phyloP scores from a whole-genome alignment of 2,888 invertebrate species.

The Drosophila testacea region DNA sequence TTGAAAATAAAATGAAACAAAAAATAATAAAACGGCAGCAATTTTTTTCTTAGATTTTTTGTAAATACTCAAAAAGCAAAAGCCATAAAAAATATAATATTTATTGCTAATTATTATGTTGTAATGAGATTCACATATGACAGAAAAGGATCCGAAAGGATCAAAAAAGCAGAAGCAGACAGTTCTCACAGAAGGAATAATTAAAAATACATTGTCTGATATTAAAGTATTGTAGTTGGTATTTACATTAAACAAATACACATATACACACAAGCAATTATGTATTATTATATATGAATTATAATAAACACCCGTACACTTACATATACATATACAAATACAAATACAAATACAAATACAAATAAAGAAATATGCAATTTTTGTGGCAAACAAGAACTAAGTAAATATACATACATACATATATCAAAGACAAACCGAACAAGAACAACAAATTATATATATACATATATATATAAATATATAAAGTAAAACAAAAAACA shows the following conservation, averaged over 20 bases:
- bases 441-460: slow-evolving; percentile 38
- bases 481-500: slow-evolving; percentile 1
- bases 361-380: slow-evolving; percentile 27
- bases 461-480: slow-evolving; percentile 14
- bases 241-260: slow-evolving; percentile 48
- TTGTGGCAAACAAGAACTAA: slow-evolving; percentile 45
- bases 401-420: slow-evolving; percentile 37
- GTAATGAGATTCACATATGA: slow-evolving; percentile 31
- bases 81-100: slow-evolving; percentile 43
- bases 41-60: slow-evolving; percentile 76
- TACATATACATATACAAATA: slow-evolving; percentile 6
- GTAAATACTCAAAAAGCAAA: slow-evolving; percentile 75
- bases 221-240: slow-evolving; percentile 78
- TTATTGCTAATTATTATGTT: slow-evolving; percentile 72
- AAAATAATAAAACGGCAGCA: slow-evolving; percentile 29
- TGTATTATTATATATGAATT: slow-evolving; percentile 47
- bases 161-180: slow-evolving; percentile 25
- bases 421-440: slow-evolving; percentile 63
- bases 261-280: slow-evolving; percentile 51
- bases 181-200: slow-evolving; percentile 12
- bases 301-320: slow-evolving; percentile 29
- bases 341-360: slow-evolving; percentile 14
- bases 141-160: slow-evolving; percentile 22
- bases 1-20: slow-evolving; percentile 14
- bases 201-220: slow-evolving; percentile 64